A percentile compares a stretch with the other conserved stretches of the same genome.
Conservation (phyloP, 2,888 invertebrate species). For the Aleiodes alternator region DNA sequence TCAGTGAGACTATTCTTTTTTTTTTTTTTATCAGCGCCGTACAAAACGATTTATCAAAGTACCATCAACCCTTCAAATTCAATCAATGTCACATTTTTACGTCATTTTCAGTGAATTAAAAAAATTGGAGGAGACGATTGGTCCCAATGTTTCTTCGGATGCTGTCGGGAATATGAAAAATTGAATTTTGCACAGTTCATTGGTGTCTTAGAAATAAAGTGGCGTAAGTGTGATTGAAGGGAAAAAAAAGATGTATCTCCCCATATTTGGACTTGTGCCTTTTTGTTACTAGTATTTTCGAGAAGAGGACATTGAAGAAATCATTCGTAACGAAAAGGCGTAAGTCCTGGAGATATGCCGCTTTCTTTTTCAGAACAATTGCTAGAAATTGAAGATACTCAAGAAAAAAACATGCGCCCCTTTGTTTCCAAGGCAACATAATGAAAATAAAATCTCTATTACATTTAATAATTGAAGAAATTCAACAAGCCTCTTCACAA, state of each 20-base stretch:
- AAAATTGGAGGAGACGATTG: background rate
- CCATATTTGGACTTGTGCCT: too few relatives aligned
- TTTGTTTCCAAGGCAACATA: background rate
- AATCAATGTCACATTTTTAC: constrained; percentile 15
- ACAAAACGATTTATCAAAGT: constrained; percentile 34
- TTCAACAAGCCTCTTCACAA: constrained; percentile 39
- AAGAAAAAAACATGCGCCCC: too few relatives aligned
- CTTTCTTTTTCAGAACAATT: too few relatives aligned
- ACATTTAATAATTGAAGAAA: constrained; percentile 47
- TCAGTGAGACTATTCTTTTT: constrained; percentile 17
- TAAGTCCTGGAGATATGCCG: too few relatives aligned
- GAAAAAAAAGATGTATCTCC: too few relatives aligned
- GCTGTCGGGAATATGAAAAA: background rate
- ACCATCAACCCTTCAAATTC: constrained; percentile 24
- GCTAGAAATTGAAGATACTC: too few relatives aligned
- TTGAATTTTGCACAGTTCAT: background rate
- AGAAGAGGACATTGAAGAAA: too few relatives aligned
- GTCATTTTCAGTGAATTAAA: background rate
- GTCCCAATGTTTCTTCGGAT: background rate
- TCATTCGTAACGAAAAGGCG: too few relatives aligned
- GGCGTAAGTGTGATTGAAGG: too few relatives aligned
- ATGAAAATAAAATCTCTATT: constrained; percentile 46
- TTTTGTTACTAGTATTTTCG: too few relatives aligned
- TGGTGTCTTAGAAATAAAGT: too few relatives aligned
- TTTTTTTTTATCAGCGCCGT: background rate